These are phyloP conservation scores for Falcaria lacertinaria DNA, from an alignment of 2,888 invertebrate species.

Conservation along the genomic window DNA sequence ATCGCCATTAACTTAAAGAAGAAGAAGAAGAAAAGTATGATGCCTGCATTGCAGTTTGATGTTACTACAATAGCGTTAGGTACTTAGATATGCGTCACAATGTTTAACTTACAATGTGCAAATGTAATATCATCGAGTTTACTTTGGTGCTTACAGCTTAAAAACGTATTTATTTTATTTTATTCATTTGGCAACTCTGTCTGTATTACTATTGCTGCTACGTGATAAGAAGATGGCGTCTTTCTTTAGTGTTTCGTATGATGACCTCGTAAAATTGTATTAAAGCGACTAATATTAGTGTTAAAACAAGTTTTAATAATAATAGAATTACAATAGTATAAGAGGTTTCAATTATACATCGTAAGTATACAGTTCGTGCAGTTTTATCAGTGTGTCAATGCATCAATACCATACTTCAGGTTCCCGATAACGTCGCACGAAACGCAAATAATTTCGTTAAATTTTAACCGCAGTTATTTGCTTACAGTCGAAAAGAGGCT, in stretches of 20 bases:
- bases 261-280: conserved; percentile 44
- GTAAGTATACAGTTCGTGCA: conserved; percentile 17
- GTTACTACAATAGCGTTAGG: too few species aligned
- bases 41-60: too few species aligned
- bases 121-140: too few species aligned
- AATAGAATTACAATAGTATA: conserved; percentile 7
- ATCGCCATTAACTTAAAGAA: too few species aligned
- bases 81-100: too few species aligned
- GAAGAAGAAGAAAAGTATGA: too few species aligned
- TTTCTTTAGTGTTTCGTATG: conserved; percentile 46
- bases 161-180: too few species aligned
- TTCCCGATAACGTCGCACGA: conserved; percentile 56
- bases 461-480: conserved; percentile 56
- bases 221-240: conserved; percentile 67
- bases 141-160: too few species aligned
- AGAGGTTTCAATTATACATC: conserved; percentile 13
- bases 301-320: conserved; percentile 16
- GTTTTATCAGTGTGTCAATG: conserved; percentile 1
- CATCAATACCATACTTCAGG: conserved; percentile 35
- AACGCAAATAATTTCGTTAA: conserved; percentile 45
- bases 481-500: conserved; percentile 69
- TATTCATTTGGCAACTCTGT: too few species aligned
- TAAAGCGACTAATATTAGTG: conserved; percentile 28
- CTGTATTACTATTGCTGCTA: conserved; percentile 32
- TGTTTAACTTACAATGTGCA: too few species aligned